phyloP scores from a whole-genome alignment of 2,113 vertebrate species.

The Ochotona princeps region DNA sequence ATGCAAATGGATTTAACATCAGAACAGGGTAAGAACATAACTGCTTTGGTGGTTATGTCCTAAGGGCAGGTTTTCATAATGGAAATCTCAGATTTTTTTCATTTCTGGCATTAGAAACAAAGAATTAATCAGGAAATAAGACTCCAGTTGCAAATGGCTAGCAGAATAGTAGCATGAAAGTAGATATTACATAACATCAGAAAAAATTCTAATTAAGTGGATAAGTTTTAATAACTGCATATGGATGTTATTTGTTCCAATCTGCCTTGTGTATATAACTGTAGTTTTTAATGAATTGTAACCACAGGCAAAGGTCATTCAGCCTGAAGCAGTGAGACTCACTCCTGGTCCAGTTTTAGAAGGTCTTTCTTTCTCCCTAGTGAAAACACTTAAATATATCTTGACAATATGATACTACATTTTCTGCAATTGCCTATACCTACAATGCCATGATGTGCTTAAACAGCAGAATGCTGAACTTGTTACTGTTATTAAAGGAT shows the following conservation, averaged over 20 bases:
- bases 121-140: constrained; percentile 54
- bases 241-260: background rate
- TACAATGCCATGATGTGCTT: too few relatives aligned
- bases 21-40: constrained; percentile 8
- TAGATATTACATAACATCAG: background rate
- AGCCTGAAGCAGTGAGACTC: too few relatives aligned
- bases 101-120: constrained; percentile 57
- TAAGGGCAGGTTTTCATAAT: constrained; percentile 54
- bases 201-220: constrained; percentile 24
- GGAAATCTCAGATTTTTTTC: constrained; percentile 57
- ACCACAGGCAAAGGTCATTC: background rate
- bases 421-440: too few relatives aligned
- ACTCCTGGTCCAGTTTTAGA: background rate
- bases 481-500: too few relatives aligned
- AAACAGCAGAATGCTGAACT: too few relatives aligned
- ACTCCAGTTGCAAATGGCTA: background rate
- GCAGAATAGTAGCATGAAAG: background rate
- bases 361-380: background rate
- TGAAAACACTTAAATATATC: too few relatives aligned
- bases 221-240: background rate
- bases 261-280: background rate
- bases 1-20: constrained; percentile 57
- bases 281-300: background rate
- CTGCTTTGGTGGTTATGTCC: constrained; percentile 1
- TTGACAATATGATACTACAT: too few relatives aligned